Evolutionary conservation across 2,113 vertebrate genomes (phyloP).

Genomic region (Burhinus oedicnemus): DNA sequence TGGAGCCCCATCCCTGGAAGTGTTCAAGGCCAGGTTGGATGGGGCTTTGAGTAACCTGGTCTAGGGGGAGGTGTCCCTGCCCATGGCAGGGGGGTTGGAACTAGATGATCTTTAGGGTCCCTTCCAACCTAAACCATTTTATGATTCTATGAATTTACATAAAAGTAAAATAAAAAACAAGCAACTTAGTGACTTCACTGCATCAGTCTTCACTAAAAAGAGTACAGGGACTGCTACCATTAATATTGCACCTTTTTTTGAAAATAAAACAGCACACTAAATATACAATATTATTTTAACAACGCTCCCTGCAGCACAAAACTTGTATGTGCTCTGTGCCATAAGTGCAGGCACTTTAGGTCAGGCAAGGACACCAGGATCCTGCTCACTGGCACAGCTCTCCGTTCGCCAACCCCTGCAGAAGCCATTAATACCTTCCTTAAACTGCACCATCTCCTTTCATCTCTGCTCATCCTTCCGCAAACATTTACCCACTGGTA

Average conservation of each 20-base stretch:
- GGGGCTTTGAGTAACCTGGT: too few relatives aligned
- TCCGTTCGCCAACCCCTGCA: background rate
- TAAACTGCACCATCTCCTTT: background rate
- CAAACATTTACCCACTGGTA: background rate
- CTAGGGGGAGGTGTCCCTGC: too few relatives aligned
- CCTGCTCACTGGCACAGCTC: rapidly evolving
- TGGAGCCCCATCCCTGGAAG: too few relatives aligned
- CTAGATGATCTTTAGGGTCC: too few relatives aligned
- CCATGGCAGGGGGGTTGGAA: too few relatives aligned
- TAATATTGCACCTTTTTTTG: background rate
- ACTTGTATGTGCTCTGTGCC: background rate
- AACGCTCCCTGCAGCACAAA: background rate
- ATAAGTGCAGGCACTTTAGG: background rate
- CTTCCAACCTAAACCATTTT: too few relatives aligned
- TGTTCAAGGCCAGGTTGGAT: too few relatives aligned
- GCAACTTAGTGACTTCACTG: background rate
- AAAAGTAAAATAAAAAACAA: background rate
- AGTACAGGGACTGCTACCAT: background rate
- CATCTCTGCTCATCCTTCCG: background rate
- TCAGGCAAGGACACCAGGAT: rapidly evolving
- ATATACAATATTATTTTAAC: background rate
- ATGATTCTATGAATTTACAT: too few relatives aligned
- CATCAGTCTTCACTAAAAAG: background rate
- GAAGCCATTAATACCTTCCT: background rate
- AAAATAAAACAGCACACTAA: background rate